Evolutionary conservation across 2,797 vertebrate species (phyloP).

Genomic region (Hippopotamyrus pictus): DNA sequence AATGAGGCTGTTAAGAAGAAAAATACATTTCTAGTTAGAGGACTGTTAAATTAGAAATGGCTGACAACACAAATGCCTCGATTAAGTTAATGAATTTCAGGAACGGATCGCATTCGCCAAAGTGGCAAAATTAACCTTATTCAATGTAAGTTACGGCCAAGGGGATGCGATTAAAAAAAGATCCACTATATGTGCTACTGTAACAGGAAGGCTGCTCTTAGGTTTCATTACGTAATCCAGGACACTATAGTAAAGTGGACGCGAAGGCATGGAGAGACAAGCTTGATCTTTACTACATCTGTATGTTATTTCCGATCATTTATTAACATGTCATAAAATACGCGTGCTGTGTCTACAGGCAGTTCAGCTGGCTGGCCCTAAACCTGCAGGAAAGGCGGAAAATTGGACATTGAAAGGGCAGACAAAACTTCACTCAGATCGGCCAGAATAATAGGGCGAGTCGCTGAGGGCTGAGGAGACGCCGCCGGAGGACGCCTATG

Average conservation of each 20-base stretch:
- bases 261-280: not conserved
- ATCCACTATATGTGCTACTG: not conserved
- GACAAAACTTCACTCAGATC: not conserved
- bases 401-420: constrained; percentile 4
- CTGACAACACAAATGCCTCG: constrained; percentile 26
- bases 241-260: not conserved
- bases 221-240: not conserved
- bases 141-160: constrained; percentile 1
- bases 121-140: constrained; percentile 18
- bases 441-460: constrained; percentile 13
- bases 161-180: not conserved
- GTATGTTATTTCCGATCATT: not conserved
- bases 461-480: constrained; percentile 14
- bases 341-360: not conserved
- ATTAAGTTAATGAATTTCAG: constrained; percentile 23
- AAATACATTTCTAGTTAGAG: constrained; percentile 23
- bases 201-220: not conserved
- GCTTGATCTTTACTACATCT: not conserved
- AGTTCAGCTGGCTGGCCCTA: not conserved
- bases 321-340: not conserved
- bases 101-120: constrained; percentile 16
- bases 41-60: constrained; percentile 28
- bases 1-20: constrained; percentile 30
- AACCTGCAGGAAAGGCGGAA: not conserved
- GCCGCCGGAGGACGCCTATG: not conserved